These are phyloP conservation scores for Apostichopus parvimensis DNA, from an alignment of 35 echinoderm and acorn worm species.

Conservation along the genomic window DNA sequence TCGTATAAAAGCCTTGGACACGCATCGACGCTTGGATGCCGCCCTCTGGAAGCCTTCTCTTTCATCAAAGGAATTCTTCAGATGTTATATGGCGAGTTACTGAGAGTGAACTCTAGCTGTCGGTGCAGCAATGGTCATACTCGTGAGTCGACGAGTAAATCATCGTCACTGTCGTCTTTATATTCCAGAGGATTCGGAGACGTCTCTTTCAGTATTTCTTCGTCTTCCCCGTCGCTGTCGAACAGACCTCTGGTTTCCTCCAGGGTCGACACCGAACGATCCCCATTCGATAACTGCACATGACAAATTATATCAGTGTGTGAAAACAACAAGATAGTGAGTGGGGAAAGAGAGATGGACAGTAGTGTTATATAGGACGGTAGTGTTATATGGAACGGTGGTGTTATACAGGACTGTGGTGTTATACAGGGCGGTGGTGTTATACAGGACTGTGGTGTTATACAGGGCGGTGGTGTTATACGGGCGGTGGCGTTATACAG, in stretches of 20 bases:
- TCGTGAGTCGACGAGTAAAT: constrained; percentile 59
- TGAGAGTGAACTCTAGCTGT: background rate
- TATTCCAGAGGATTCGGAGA: constrained; percentile 65
- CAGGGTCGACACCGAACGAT: constrained; percentile 36
- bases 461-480: too few relatives aligned
- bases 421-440: too few relatives aligned
- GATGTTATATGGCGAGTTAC: background rate
- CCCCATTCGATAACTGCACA: constrained; percentile 73
- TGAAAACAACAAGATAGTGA: too few relatives aligned
- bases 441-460: too few relatives aligned
- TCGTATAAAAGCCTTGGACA: background rate
- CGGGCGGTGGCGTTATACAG: too few relatives aligned
- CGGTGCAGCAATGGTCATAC: background rate
- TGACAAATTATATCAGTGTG: background rate
- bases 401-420: too few relatives aligned
- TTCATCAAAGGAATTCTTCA: background rate
- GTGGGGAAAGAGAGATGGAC: too few relatives aligned
- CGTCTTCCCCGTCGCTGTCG: constrained; percentile 72
- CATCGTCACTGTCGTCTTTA: constrained; percentile 87
- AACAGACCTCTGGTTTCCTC: constrained; percentile 57
- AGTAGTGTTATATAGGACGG: too few relatives aligned
- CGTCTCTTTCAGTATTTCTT: constrained; percentile 72
- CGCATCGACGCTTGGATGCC: background rate
- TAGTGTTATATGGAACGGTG: too few relatives aligned
- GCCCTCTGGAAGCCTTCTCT: background rate